These are phyloP conservation scores for Grapholita molesta DNA, from an alignment of 1,140 invertebrate genomes.

Conservation along the genomic window DNA sequence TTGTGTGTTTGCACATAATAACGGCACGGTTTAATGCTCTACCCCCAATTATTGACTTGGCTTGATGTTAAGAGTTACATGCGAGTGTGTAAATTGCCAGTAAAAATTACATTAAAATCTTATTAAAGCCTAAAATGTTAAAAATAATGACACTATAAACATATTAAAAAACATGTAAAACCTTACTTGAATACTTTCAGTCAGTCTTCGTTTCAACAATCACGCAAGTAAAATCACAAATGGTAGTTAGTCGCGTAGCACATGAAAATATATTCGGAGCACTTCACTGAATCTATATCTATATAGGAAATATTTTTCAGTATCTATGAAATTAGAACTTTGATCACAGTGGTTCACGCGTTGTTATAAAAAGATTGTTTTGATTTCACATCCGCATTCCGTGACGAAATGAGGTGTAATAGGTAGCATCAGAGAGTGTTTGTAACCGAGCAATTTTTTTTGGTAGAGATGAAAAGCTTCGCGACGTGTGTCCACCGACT, in stretches of 20 bases:
- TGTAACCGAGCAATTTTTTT: constrained; percentile 63
- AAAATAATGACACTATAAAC: not conserved
- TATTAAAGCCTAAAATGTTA: too few relatives aligned
- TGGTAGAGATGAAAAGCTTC: constrained; percentile 56
- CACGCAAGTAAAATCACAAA: constrained; percentile 24
- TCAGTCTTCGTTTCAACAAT: constrained; percentile 29
- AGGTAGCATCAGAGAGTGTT: constrained; percentile 52
- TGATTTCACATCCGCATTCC: constrained; percentile 32
- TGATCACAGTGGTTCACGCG: constrained; percentile 60
- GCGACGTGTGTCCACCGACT: constrained; percentile 67
- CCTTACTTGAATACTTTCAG: constrained; percentile 36
- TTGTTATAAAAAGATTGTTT: constrained; percentile 61
- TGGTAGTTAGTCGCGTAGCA: constrained; percentile 35
- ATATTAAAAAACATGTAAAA: not conserved
- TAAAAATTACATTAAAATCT: too few relatives aligned
- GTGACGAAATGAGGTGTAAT: constrained; percentile 26
- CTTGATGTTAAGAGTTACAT: too few relatives aligned
- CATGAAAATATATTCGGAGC: constrained; percentile 36
- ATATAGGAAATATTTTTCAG: constrained; percentile 47
- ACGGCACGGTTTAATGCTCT: too few relatives aligned
- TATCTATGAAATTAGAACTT: constrained; percentile 54
- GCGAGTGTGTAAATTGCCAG: too few relatives aligned
- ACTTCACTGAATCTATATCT: constrained; percentile 58
- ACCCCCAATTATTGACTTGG: too few relatives aligned
- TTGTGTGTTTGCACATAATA: too few relatives aligned